Base-by-base conservation (phyloP, 2,797 vertebrate species). In the Bryconaethiops microstoma region DNA sequence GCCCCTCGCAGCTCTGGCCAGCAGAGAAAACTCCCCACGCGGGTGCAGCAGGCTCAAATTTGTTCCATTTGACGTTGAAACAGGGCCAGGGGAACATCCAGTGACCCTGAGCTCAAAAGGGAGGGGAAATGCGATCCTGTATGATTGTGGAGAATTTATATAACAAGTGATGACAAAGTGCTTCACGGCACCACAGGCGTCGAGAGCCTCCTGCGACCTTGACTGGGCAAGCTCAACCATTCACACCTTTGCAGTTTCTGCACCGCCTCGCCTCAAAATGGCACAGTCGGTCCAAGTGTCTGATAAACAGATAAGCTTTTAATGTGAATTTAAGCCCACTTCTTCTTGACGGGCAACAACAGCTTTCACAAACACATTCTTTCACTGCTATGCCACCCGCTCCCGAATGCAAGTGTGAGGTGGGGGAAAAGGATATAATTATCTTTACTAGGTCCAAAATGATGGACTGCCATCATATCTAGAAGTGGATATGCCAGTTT, bases 91-190 rank as follows among this genome's bases (percentile, higher is more conserved):
- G 89, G 86, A 91, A 89, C 90, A 90, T 90, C 87, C 90, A 91
- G 88, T 90, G 90, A 91, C 90, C 68, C 23, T 54, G 23, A 17
- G 59, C 48, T 14, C 12, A 21, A 64, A 16, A 54, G 25, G 16
- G 16, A 48, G 12, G 67, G 42, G 88, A 90, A 91, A 92, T 87
- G 89, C 85, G 90, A 93, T 92, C 89, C 91, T 88, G 85, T 90
- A 91, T 88, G 88, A 93, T 91, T 92, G 93, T 92, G 88, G 89
- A 92, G 90, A 90, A 92, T 93, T 94, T 93, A 93, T 92, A 91
- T 92, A 93, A 91, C 88, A 83, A 91, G 92, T 87, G 91, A 92
- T 92, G 92, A 94, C 92, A 93, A 94, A 92, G 92, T 93, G 90
- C 90, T 94, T 94, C 91, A 93, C 91, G 92, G 90, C 89, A 89